Base-by-base conservation (phyloP, 2,888 invertebrate species). In the Marronus borbonicus region DNA sequence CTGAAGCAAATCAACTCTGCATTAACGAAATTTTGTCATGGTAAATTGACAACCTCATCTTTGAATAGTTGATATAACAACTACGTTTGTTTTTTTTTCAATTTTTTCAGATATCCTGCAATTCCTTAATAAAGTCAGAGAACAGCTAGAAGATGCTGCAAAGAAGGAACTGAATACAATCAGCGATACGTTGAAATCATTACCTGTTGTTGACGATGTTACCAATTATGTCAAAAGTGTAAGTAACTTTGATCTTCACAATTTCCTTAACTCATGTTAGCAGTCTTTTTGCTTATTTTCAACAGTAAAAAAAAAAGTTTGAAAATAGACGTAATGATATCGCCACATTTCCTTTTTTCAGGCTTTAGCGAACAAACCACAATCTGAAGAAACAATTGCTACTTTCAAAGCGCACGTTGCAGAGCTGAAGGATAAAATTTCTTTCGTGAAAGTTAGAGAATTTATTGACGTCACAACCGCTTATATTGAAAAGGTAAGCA, bases 401-500 rank as follows among this genome's bases (percentile, higher is more conserved):
- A 86, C 93, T 0, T 79, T 93, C 12, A 89, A 90, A 52, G 93
- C 93, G 79, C 81, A 92, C 0, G 90, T 91, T 80, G 88, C 88
- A 1, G 89, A 91, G 2, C 74, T 94, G 24, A 91, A 92, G 65
- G 90, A 90, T 10, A 84, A 93, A 10, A 85, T 94, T 68, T 93
- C 94, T 4, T 93, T 93, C 0, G 89, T 90, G 0, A 95, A 95
- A 85, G 85, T 92, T 3, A 91, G 89, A 79, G 90, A 91, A 20
- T 90, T 95, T 81, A 86, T 93, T 52, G 90, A 91, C 62, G 89
- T 91, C 14, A 85, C 93, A 58, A 90, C 91, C 79, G 88, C 90
- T 8, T 96, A 95, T 86, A 83, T 94, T 1, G 89, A 92, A 79
- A 93, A 93, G 91, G 93, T 93, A 86, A 83, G 65, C 31, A 14